Evolutionary conservation across 2,113 vertebrate genomes (phyloP).

Genomic region (Leiothrix lutea): DNA sequence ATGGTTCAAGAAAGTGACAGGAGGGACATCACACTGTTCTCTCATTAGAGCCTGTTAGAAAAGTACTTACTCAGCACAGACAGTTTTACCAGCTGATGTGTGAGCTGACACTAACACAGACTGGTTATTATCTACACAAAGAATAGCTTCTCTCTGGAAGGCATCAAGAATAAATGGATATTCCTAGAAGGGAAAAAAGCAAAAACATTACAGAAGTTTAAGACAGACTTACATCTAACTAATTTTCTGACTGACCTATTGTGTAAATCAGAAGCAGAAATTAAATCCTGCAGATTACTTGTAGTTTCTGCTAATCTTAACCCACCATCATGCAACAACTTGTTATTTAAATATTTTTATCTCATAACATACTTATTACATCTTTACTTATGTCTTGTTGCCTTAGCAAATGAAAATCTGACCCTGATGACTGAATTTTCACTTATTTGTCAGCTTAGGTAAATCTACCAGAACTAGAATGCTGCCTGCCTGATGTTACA

Average conservation of each 20-base stretch:
- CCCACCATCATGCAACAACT: neutral
- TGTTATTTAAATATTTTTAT: neutral
- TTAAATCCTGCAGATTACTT: neutral
- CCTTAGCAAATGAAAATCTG: neutral
- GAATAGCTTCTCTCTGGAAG: constrained; percentile 94
- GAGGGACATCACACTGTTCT: neutral
- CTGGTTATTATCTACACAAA: constrained; percentile 97
- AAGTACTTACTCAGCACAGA: constrained; percentile 95
- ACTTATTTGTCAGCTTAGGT: neutral
- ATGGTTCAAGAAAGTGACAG: neutral
- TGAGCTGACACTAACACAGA: constrained; percentile 97
- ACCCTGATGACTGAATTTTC: neutral
- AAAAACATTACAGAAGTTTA: neutral
- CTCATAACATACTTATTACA: neutral
- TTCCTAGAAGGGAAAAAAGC: constrained; percentile 78
- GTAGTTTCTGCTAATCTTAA: neutral
- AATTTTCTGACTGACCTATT: neutral
- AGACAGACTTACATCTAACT: neutral
- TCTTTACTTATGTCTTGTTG: neutral
- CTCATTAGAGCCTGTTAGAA: neutral
- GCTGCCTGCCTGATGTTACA: fast-evolving
- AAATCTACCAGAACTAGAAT: neutral
- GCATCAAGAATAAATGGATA: constrained; percentile 96
- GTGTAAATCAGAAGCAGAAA: neutral
- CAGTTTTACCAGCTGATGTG: constrained; percentile 98